Conservation (phyloP, 2,888 invertebrate species). For the Amblyteles armatorius region DNA sequence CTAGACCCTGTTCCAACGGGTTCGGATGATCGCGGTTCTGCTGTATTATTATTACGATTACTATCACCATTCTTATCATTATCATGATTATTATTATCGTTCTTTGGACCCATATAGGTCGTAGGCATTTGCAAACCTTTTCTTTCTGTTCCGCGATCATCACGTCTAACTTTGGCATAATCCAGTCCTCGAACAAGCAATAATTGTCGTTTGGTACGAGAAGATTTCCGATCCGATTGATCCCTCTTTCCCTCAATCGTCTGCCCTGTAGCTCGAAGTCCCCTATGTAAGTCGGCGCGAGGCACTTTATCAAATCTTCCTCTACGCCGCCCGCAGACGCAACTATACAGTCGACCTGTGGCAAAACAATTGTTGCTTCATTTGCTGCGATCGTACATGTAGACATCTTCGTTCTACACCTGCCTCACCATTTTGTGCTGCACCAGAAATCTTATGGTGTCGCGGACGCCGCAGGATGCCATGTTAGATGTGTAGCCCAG, state of each 20-base stretch:
- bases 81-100: background rate
- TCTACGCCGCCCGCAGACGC: conserved; percentile 99
- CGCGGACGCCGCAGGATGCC: conserved; percentile 97
- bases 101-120: conserved; percentile 2
- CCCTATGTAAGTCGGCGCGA: conserved; percentile 97
- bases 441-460: conserved; percentile 94
- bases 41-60: background rate
- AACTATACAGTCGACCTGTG: conserved; percentile 96
- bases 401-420: background rate
- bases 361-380: conserved; percentile 26
- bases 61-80: too few relatives aligned
- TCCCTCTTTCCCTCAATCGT: conserved; percentile 92
- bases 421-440: conserved; percentile 91
- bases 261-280: conserved; percentile 93
- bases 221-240: conserved; percentile 97
- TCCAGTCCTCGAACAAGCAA: conserved; percentile 98
- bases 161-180: conserved; percentile 96
- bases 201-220: conserved; percentile 99
- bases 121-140: conserved; percentile 82
- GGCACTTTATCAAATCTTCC: conserved; percentile 99
- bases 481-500: conserved; percentile 99
- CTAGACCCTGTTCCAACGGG: too few relatives aligned
- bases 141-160: conserved; percentile 95
- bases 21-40: too few relatives aligned
- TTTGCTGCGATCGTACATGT: background rate